Evolutionary conservation across 2,113 vertebrate species (phyloP).

Genomic region (Cyanocitta stelleri): DNA sequence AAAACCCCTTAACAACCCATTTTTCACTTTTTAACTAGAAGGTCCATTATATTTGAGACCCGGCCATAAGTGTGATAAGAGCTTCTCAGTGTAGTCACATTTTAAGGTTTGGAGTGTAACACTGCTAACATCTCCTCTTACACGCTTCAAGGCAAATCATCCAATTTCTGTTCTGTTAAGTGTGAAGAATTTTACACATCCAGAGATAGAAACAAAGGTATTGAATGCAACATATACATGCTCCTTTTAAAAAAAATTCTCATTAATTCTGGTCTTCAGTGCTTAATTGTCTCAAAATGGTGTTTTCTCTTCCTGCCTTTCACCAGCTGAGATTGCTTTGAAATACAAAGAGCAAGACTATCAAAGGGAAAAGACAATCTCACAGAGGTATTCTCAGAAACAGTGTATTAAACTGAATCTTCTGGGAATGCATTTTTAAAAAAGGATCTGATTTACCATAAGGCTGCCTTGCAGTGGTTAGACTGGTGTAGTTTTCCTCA

Average conservation of each 20-base stretch:
- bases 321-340: conserved; percentile 2
- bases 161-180: neutral
- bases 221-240: neutral
- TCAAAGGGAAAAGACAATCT: conserved; percentile 47
- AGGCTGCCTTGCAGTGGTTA: conserved; percentile 60
- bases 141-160: neutral
- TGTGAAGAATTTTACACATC: neutral
- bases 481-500: conserved; percentile 56
- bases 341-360: conserved; percentile 30
- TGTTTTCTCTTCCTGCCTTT: neutral
- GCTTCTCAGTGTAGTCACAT: neutral
- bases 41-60: neutral
- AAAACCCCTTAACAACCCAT: neutral
- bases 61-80: neutral
- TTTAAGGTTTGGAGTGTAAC: neutral
- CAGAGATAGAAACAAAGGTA: neutral
- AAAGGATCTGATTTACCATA: conserved; percentile 51
- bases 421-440: conserved; percentile 59
- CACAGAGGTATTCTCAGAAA: conserved; percentile 60
- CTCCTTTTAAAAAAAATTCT: neutral
- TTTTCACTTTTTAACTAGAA: neutral
- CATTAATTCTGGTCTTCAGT: neutral
- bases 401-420: conserved; percentile 34
- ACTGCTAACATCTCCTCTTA: neutral
- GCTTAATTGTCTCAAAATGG: neutral